These are phyloP conservation scores for Epinephelus cyanopodus DNA, from an alignment of 2,113 vertebrate genomes.

Conservation along the genomic window DNA sequence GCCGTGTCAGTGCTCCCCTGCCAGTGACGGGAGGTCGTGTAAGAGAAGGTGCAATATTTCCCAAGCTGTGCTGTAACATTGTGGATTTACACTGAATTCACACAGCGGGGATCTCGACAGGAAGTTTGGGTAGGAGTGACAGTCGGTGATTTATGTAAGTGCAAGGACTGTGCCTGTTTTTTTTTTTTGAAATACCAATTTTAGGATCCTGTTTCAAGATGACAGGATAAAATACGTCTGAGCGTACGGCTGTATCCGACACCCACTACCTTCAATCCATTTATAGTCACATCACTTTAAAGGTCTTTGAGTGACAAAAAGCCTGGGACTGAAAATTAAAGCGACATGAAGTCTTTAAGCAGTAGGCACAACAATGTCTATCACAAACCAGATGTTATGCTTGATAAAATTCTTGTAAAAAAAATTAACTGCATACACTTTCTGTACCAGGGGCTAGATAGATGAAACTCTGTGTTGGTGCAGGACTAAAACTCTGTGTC, in stretches of 20 bases:
- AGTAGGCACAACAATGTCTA: constrained; percentile 16
- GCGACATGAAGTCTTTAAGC: constrained; percentile 26
- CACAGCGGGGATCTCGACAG: constrained; percentile 5
- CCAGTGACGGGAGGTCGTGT: constrained; percentile 23
- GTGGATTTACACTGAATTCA: constrained; percentile 5
- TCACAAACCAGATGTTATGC: constrained; percentile 6
- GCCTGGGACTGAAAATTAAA: constrained; percentile 34
- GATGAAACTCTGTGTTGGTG: not conserved
- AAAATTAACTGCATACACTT: not conserved
- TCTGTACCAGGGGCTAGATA: not conserved
- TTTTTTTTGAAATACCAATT: constrained; percentile 41
- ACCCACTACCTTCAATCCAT: constrained; percentile 35
- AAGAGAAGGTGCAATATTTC: constrained; percentile 15
- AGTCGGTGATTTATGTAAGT: constrained; percentile 36
- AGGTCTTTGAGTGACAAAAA: constrained; percentile 40
- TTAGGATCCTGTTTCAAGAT: constrained; percentile 43
- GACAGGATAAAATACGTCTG: constrained; percentile 47
- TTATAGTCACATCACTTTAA: constrained; percentile 47
- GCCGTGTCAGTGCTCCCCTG: constrained; percentile 26
- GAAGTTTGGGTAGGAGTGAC: constrained; percentile 29
- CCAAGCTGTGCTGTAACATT: constrained; percentile 28
- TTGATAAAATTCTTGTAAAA: not conserved
- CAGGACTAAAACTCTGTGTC: not conserved
- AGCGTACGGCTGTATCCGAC: constrained; percentile 18
- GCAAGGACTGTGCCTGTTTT: constrained; percentile 24